These are phyloP conservation scores for Drosophila mayri DNA, from an alignment of 1,140 invertebrate genomes.

Conservation along the genomic window DNA sequence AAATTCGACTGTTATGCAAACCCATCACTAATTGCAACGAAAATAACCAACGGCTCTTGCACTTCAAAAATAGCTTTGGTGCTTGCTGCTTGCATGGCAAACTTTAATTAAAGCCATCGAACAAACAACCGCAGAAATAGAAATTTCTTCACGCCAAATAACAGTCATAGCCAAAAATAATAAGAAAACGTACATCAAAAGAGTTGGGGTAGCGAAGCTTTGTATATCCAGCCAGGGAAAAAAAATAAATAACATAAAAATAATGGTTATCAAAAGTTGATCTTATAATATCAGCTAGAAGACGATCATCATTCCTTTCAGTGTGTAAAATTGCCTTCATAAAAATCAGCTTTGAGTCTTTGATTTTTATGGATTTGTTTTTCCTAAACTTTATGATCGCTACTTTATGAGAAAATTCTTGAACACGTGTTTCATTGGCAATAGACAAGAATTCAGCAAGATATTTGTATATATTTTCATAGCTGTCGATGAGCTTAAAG, in stretches of 20 bases:
- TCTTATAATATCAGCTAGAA: background rate
- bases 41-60: constrained; percentile 29
- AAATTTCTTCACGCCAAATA: constrained; percentile 52
- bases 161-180: constrained; percentile 29
- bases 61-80: constrained; percentile 47
- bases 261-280: constrained; percentile 11
- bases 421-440: background rate
- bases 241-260: constrained; percentile 23
- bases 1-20: constrained; percentile 64
- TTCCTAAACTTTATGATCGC: constrained; percentile 18
- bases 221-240: constrained; percentile 5
- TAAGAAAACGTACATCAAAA: background rate
- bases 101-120: constrained; percentile 57
- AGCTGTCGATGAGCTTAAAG: background rate
- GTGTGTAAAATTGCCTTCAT: background rate
- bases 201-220: background rate
- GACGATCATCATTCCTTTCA: background rate
- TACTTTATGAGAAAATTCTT: constrained; percentile 18
- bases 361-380: constrained; percentile 26
- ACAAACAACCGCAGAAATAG: constrained; percentile 50
- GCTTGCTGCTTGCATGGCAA: constrained; percentile 27
- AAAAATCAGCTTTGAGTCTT: constrained; percentile 3
- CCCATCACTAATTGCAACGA: constrained; percentile 61
- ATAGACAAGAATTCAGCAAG: background rate
- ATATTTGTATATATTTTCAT: background rate